phyloP scores from a whole-genome alignment of 2,888 invertebrate genomes.

The Ophion obscuratus region DNA sequence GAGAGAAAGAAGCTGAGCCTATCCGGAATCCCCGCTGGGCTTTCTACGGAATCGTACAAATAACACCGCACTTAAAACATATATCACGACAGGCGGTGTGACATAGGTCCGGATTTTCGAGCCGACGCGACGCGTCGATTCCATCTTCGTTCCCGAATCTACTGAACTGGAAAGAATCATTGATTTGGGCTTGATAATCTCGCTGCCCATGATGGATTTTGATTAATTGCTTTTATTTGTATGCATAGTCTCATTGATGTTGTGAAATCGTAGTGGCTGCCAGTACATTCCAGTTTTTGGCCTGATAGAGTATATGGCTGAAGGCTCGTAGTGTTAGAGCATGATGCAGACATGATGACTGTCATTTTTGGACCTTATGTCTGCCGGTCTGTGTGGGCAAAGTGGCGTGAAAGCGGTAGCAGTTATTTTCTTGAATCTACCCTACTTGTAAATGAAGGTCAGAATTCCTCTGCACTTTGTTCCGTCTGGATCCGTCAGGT shows the following conservation, averaged over 20 bases:
- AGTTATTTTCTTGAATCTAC: too few species aligned
- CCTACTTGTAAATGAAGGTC: too few species aligned
- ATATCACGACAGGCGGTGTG: constrained; percentile 74
- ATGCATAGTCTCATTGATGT: neutral
- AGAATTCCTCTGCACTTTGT: too few species aligned
- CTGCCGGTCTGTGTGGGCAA: too few species aligned
- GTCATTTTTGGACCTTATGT: too few species aligned
- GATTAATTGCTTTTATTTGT: neutral
- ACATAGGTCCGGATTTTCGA: constrained; percentile 71
- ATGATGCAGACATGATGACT: too few species aligned
- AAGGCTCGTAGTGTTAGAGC: too few species aligned
- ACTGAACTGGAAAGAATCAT: constrained; percentile 52
- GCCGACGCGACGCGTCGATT: constrained; percentile 70
- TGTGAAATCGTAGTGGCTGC: too few species aligned
- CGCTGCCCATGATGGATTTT: constrained; percentile 21
- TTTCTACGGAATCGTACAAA: constrained; percentile 74
- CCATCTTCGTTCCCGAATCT: constrained; percentile 49
- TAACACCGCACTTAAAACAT: constrained; percentile 72
- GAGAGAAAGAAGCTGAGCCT: constrained; percentile 59
- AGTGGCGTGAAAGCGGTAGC: too few species aligned
- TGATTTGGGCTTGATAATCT: constrained; percentile 62
- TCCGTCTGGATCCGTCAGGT: too few species aligned
- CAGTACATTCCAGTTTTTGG: too few species aligned
- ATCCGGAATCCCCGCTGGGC: constrained; percentile 66
- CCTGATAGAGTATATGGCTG: too few species aligned